Evolutionary conservation across 2,113 vertebrate species (phyloP), one percentile per base, ranked within the genome.

Genomic region (Meles meles): DNA sequence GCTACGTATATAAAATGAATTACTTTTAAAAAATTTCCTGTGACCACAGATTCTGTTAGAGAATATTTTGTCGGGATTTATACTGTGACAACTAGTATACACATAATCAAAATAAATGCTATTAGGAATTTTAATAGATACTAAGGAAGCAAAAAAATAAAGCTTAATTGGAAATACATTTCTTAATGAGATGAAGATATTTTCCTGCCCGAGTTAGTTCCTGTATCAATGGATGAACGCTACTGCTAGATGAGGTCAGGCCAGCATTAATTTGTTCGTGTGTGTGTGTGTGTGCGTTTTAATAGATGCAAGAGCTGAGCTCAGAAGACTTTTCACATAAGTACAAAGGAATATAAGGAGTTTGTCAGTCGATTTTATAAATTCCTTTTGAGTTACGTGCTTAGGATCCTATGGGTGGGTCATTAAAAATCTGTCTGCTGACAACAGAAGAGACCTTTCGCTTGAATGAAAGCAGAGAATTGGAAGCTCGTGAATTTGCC

Each of bases 71-170:
- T 87, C 83, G 94, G 55, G 39, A 67, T 81, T 96, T 87, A 52
- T 74, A 87, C 61, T 47, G 49, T 67, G 65, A 81, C 3, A 7
- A 83, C 65, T 63, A 47, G 37, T 39, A 39, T 14, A 83, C 55
- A 90, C 77, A 83, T 80, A 96, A 95, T 85, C 47, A 84, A 93
- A 95, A 81, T 61, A 96, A 77, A 84, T 91, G 63, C 52, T 79
- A 72, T 92, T 93, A 67, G 59, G 93, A 52, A 67, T 55, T 85
- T 47, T 90, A 97, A 72, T 71, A 93, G 83, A 34, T 95, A 88
- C 57, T 44, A 91, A 96, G 37, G 44, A 77, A 96, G 20, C 42
- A 57, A 72, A 80, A 80, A 59, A 89, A 79, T 52, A 74, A 88
- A 94, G 61, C 76, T 71, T 77, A 92, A 63, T 92, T 92, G 37